Conservation (phyloP, 2,888 invertebrate genomes). For the Eupithecia subfuscata region DNA sequence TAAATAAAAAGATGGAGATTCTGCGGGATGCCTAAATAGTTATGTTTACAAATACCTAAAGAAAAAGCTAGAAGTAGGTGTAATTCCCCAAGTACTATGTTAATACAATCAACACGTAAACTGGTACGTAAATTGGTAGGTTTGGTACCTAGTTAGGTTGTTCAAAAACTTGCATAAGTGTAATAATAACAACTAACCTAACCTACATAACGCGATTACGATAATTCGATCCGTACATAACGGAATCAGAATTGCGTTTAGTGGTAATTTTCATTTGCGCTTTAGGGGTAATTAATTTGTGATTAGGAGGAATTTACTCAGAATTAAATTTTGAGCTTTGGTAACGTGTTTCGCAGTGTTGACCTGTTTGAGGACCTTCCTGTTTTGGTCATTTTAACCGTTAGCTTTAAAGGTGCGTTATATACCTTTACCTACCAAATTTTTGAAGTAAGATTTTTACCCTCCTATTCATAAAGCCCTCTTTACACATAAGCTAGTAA, state of each 20-base stretch:
- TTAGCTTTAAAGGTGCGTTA: not conserved
- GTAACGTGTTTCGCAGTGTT: not conserved
- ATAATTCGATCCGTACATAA: constrained; percentile 40
- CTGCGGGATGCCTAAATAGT: too few species aligned
- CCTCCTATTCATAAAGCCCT: too few species aligned
- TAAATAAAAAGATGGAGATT: too few species aligned
- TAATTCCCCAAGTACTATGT: not conserved
- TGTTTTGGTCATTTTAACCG: not conserved
- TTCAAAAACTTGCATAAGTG: not conserved
- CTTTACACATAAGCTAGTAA: too few species aligned
- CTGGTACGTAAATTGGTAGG: not conserved
- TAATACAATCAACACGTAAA: too few species aligned
- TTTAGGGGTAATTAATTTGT: constrained; percentile 44
- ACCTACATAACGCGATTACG: constrained; percentile 35
- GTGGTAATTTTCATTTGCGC: constrained; percentile 45
- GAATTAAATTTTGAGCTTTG: constrained; percentile 34
- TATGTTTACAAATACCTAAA: too few species aligned
- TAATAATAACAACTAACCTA: not conserved
- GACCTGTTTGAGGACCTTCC: not conserved
- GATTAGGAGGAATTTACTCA: constrained; percentile 41
- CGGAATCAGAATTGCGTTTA: constrained; percentile 45
- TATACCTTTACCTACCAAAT: too few species aligned
- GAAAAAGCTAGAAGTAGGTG: not conserved
- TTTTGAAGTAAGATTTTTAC: too few species aligned
- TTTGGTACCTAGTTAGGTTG: not conserved